Percentiles rank a stretch among this genome's conserved stretches.
These are phyloP conservation scores for Panagrolaimus sp. DNA, from an alignment of 1,140 invertebrate species.

Conservation along the genomic window DNA sequence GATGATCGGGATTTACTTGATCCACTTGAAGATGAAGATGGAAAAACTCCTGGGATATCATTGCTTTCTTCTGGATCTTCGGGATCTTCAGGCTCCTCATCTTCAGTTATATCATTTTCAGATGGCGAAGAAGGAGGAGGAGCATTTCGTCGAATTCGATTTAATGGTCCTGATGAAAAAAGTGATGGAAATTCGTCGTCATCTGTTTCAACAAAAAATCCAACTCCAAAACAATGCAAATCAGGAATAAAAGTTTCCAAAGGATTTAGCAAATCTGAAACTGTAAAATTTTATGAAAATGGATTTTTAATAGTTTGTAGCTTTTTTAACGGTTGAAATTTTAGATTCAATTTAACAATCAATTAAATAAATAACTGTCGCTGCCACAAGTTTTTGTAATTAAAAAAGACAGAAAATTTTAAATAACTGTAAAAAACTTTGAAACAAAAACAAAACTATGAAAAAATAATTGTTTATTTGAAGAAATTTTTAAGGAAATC, in stretches of 20 bases:
- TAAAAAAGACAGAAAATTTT: too few relatives aligned
- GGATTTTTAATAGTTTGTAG: too few relatives aligned
- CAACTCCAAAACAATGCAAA: constrained; percentile 22
- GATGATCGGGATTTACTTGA: constrained; percentile 25
- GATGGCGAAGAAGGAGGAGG: not conserved
- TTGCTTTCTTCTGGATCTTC: constrained; percentile 6
- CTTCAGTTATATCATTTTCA: constrained; percentile 5
- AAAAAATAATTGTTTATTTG: too few relatives aligned
- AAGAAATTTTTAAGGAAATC: too few relatives aligned
- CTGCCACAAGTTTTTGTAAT: too few relatives aligned
- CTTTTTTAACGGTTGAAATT: not conserved
- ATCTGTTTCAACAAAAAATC: constrained; percentile 19
- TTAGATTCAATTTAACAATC: too few relatives aligned
- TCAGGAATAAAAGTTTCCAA: not conserved
- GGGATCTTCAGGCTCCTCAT: constrained; percentile 2
- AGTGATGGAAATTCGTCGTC: not conserved
- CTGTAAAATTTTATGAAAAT: too few relatives aligned
- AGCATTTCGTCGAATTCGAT: constrained; percentile 5
- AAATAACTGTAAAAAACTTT: too few relatives aligned
- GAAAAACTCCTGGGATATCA: constrained; percentile 3
- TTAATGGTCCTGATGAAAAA: constrained; percentile 11
- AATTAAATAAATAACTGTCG: too few relatives aligned
- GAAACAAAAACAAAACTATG: too few relatives aligned
- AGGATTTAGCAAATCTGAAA: too few relatives aligned
- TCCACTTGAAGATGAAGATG: not conserved